Conservation (phyloP, 2,797 vertebrate genomes). For the Poeciliopsis paucimaculata region DNA sequence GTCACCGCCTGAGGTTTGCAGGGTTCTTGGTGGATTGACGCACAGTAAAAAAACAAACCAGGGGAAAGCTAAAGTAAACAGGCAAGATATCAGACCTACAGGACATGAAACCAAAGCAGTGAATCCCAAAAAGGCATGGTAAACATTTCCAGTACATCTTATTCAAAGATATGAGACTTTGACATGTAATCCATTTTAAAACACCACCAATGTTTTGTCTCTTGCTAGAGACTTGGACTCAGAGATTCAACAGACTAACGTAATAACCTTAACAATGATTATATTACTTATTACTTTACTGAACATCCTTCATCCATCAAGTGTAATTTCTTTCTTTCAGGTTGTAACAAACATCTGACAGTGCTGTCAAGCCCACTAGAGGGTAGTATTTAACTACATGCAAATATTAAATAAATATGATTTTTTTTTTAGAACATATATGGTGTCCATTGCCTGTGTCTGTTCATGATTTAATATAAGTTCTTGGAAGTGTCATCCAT, state of each 20-base stretch:
- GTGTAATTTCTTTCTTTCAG: slow-evolving; percentile 10
- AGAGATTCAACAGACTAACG: not conserved
- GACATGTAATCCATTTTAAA: not conserved
- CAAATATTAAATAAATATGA: slow-evolving; percentile 30
- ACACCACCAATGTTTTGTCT: not conserved
- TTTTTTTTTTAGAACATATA: slow-evolving; percentile 3
- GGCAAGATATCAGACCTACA: not conserved
- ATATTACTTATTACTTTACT: slow-evolving; percentile 5
- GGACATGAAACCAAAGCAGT: not conserved
- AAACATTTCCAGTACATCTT: not conserved
- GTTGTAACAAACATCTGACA: slow-evolving; percentile 3
- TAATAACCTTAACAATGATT: not conserved
- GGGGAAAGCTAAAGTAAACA: not conserved
- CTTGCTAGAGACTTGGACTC: not conserved
- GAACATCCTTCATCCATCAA: slow-evolving; percentile 6
- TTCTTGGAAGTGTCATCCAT: not conserved
- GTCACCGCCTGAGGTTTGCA: not conserved
- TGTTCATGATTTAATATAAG: not conserved
- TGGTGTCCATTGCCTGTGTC: slow-evolving; percentile 2
- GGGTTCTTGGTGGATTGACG: not conserved
- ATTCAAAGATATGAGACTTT: not conserved
- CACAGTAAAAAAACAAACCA: not conserved
- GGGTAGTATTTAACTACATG: slow-evolving; percentile 77
- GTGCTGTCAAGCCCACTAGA: slow-evolving; percentile 65
- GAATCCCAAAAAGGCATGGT: not conserved